phyloP scores from a whole-genome alignment of 2,113 vertebrate species.

The Brachyhypopomus occidentalis region DNA sequence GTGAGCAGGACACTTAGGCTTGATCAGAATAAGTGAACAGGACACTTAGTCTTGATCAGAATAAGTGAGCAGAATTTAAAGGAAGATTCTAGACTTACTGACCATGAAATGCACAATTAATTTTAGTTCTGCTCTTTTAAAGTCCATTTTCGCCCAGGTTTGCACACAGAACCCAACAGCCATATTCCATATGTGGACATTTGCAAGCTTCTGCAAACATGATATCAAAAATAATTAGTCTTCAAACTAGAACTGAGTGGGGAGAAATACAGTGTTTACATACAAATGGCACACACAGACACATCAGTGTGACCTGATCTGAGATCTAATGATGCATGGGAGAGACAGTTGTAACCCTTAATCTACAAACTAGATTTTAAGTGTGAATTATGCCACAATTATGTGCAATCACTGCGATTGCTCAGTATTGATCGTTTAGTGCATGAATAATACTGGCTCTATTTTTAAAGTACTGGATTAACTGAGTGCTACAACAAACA shows the following conservation, averaged over 20 bases:
- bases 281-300: too few species aligned
- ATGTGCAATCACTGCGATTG: too few species aligned
- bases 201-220: not conserved
- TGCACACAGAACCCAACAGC: not conserved
- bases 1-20: not conserved
- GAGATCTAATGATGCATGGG: too few species aligned
- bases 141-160: not conserved
- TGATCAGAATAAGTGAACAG: not conserved
- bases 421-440: too few species aligned
- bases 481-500: not conserved
- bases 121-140: slow-evolving; percentile 1
- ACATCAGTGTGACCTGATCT: too few species aligned
- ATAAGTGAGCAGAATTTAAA: slow-evolving; percentile 4
- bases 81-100: not conserved
- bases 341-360: too few species aligned
- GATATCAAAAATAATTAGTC: not conserved
- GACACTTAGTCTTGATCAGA: not conserved
- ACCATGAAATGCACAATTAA: slow-evolving; percentile 1
- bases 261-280: too few species aligned
- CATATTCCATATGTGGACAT: not conserved
- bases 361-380: too few species aligned
- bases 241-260: not conserved
- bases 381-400: too few species aligned
- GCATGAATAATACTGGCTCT: too few species aligned
- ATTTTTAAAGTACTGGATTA: too few species aligned